Conservation (phyloP, 2,888 invertebrate genomes). For the Dryadula phaetusa region DNA sequence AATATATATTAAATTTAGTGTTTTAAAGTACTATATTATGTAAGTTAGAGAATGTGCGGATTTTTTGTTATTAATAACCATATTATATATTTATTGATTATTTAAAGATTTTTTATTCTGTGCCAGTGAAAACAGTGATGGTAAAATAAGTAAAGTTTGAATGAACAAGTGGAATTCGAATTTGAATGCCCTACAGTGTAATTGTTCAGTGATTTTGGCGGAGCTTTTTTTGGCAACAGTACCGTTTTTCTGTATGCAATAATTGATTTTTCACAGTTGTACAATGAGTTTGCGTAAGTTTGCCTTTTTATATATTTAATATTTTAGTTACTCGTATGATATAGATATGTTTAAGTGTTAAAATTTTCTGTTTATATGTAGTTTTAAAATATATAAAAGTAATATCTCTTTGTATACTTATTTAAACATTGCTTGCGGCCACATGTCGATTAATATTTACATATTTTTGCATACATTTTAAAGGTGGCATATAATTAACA, state of each 20-base stretch:
- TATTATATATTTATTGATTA: neutral
- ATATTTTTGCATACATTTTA: slow-evolving; percentile 6
- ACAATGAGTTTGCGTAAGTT: slow-evolving; percentile 12
- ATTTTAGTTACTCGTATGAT: no score
- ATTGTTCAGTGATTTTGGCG: slow-evolving; percentile 33
- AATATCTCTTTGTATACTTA: neutral
- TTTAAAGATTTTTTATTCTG: neutral
- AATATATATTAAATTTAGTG: no score
- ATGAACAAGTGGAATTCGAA: neutral
- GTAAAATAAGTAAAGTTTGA: neutral
- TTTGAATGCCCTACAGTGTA: slow-evolving; percentile 12
- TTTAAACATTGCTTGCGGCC: neutral
- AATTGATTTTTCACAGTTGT: slow-evolving; percentile 26
- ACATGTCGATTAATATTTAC: neutral
- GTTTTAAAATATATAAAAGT: neutral
- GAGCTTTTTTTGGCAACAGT: slow-evolving; percentile 37
- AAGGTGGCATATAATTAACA: slow-evolving; percentile 20
- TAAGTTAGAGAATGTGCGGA: no score
- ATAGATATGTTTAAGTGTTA: neutral
- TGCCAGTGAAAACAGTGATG: neutral
- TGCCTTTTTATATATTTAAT: neutral
- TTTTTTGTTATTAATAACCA: neutral
- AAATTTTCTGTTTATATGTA: neutral
- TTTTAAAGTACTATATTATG: no score
- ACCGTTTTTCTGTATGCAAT: slow-evolving; percentile 21